Conservation (phyloP, 2,797 vertebrate species). For the Lacerta bilineata region DNA sequence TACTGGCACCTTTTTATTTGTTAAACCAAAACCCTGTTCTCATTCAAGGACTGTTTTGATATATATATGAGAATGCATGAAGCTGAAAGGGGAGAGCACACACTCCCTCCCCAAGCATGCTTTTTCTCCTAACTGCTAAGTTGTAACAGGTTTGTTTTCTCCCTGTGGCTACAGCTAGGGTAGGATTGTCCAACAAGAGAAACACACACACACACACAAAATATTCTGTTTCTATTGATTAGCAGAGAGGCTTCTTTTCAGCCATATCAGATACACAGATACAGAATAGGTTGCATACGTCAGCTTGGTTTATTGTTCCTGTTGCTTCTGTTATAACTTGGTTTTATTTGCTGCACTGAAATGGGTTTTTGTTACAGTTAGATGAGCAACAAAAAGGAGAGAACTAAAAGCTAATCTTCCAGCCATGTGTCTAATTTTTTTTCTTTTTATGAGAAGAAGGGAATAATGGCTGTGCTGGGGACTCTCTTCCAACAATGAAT, state of each 20-base stretch:
- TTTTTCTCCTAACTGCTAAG: constrained; percentile 50
- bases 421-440: neutral
- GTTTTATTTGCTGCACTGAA: constrained; percentile 22
- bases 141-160: neutral
- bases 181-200: neutral
- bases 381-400: neutral
- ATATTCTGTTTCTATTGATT: neutral
- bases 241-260: neutral
- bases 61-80: neutral
- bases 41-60: constrained; percentile 23
- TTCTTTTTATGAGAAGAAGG: neutral
- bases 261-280: neutral
- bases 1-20: constrained; percentile 63
- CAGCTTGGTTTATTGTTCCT: constrained; percentile 47
- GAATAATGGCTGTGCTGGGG: no score
- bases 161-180: neutral
- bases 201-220: neutral
- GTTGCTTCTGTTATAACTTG: constrained; percentile 55
- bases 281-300: constrained; percentile 18
- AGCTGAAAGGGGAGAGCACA: neutral
- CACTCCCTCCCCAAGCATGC: no score
- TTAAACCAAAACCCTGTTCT: neutral
- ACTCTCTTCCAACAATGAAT: no score
- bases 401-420: neutral
- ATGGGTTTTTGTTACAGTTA: rapidly evolving